A percentile compares a stretch with the other conserved stretches of the same genome.
Evolutionary conservation across 2,113 vertebrate species (phyloP).

Genomic region (Tichodroma muraria): DNA sequence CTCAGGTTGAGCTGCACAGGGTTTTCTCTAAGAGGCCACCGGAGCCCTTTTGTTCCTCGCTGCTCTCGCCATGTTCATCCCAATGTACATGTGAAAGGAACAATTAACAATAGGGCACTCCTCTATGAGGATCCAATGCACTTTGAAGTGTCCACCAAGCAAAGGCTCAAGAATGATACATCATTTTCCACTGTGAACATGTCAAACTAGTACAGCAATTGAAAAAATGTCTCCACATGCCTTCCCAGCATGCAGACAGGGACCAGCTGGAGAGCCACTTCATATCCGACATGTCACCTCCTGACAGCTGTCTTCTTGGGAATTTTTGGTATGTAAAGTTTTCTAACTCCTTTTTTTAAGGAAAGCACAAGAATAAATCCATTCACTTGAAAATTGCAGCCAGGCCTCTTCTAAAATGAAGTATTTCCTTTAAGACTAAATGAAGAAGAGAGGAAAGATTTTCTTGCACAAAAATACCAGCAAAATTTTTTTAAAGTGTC

Average conservation of each 20-base stretch:
- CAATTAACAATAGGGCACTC: constrained; percentile 84
- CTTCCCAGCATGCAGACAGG: constrained; percentile 71
- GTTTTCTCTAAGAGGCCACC: constrained; percentile 68
- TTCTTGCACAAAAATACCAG: background rate
- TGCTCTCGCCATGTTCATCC: constrained; percentile 77
- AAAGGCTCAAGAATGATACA: constrained; percentile 75
- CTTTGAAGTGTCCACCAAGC: constrained; percentile 79
- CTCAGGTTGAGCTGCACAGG: constrained; percentile 68
- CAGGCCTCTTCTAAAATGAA: background rate
- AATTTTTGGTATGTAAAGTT: constrained; percentile 42
- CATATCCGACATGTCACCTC: constrained; percentile 54
- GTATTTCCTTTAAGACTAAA: background rate
- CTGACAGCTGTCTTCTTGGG: constrained; percentile 52
- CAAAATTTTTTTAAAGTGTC: background rate
- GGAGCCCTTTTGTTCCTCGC: constrained; percentile 75
- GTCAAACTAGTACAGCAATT: constrained; percentile 64
- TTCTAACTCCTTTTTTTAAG: background rate
- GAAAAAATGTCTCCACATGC: constrained; percentile 70
- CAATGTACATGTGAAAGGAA: constrained; percentile 84
- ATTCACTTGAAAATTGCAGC: background rate
- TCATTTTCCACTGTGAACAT: constrained; percentile 71
- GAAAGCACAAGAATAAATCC: background rate
- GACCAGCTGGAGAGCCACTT: constrained; percentile 67
- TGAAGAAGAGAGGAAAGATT: background rate
- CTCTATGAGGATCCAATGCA: constrained; percentile 71